phyloP scores from a whole-genome alignment of 2,888 invertebrate genomes.

The Ormyrus labotus region DNA sequence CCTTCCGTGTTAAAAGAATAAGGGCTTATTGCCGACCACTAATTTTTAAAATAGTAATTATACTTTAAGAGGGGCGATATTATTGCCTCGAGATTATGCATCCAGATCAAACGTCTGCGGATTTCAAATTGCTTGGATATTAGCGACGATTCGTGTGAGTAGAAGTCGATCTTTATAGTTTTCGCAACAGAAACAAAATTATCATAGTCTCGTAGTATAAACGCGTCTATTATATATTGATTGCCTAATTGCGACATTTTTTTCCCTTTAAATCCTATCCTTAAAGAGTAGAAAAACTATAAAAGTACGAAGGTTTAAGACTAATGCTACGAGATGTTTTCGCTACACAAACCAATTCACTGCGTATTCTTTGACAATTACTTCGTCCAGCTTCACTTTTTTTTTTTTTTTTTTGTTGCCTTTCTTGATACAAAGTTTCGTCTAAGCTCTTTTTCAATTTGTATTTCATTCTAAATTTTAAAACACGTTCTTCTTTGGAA shows the following conservation, averaged over 20 bases:
- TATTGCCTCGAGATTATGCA: background rate
- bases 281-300: constrained; percentile 70
- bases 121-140: background rate
- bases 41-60: background rate
- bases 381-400: background rate
- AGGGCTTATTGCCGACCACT: background rate
- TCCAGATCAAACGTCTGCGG: background rate
- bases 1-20: constrained; percentile 3
- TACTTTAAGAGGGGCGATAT: background rate
- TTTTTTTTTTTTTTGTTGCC: background rate
- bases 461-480: background rate
- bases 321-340: constrained; percentile 30
- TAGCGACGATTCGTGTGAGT: constrained; percentile 7
- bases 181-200: background rate
- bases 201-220: background rate
- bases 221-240: background rate
- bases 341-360: background rate
- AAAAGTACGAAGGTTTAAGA: constrained; percentile 68
- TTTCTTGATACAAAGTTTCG: background rate
- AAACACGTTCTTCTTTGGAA: too few species aligned
- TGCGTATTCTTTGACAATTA: background rate
- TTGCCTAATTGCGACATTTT: constrained; percentile 18
- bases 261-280: constrained; percentile 57
- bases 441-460: constrained; percentile 25
- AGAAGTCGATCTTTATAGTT: background rate